Conservation (phyloP, 1,140 invertebrate species). For the Hyphantria cunea region DNA sequence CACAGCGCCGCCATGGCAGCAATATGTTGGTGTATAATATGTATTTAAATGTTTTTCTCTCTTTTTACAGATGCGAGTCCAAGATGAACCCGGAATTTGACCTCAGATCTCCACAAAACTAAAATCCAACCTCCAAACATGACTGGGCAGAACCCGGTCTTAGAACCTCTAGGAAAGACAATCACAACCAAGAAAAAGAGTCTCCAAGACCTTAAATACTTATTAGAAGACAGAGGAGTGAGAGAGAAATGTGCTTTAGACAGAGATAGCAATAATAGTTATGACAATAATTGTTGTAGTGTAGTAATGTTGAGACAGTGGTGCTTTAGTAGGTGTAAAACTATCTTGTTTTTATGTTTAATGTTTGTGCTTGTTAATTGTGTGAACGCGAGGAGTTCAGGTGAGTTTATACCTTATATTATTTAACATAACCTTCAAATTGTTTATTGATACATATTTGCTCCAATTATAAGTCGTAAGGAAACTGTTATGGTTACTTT, state of each 20-base stretch:
- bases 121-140: conserved; percentile 41
- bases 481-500: too few species aligned
- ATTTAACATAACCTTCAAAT: too few species aligned
- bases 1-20: too few species aligned
- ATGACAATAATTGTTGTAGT: conserved; percentile 52
- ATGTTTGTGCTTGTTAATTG: conserved; percentile 57
- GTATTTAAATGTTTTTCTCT: conserved; percentile 15
- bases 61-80: conserved; percentile 68
- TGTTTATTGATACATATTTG: too few species aligned
- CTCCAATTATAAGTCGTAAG: too few species aligned
- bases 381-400: conserved; percentile 67
- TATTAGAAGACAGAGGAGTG: conserved; percentile 74
- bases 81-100: conserved; percentile 69
- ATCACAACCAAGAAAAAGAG: conserved; percentile 56
- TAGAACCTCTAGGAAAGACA: conserved; percentile 60
- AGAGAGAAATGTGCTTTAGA: conserved; percentile 30
- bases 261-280: conserved; percentile 42
- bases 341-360: conserved; percentile 61
- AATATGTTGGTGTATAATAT: too few species aligned
- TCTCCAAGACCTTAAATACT: conserved; percentile 67
- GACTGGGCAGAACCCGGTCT: conserved; percentile 39
- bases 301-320: conserved; percentile 40
- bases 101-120: conserved; percentile 40
- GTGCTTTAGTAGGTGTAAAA: conserved; percentile 69
- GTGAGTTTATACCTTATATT: conserved; percentile 56